phyloP scores from a whole-genome alignment of 2,888 invertebrate species.

The Aradus depressus region DNA sequence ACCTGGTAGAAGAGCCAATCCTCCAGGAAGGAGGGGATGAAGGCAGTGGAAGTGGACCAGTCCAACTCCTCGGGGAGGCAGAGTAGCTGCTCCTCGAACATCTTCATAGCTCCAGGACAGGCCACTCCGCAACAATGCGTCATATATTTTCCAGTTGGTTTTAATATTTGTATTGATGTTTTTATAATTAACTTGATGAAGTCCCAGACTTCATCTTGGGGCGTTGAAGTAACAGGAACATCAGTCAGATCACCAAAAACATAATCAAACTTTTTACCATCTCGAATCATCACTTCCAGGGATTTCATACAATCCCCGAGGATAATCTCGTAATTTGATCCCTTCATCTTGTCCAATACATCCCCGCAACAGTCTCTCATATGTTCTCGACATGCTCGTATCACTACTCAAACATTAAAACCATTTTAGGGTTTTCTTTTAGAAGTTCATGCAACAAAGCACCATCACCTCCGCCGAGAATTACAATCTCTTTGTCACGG shows the following conservation, averaged over 20 bases:
- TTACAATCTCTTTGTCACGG: slow-evolving; percentile 77
- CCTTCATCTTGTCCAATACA: slow-evolving; percentile 64
- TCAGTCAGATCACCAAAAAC: slow-evolving; percentile 90
- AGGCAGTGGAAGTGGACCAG: slow-evolving; percentile 62
- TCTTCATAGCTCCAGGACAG: slow-evolving; percentile 60
- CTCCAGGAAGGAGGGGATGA: slow-evolving; percentile 83
- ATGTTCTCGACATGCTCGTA: slow-evolving; percentile 74
- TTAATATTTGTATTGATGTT: slow-evolving; percentile 67
- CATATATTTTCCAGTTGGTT: slow-evolving; percentile 75
- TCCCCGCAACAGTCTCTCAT: slow-evolving; percentile 78
- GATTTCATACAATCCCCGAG: slow-evolving; percentile 81
- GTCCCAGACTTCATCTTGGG: slow-evolving; percentile 76
- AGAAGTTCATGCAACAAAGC: slow-evolving; percentile 78
- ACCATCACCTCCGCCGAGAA: slow-evolving; percentile 93
- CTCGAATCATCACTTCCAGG: slow-evolving; percentile 63
- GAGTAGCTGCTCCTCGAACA: slow-evolving; percentile 66
- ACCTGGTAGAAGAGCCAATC: slow-evolving; percentile 85
- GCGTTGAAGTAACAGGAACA: slow-evolving; percentile 73
- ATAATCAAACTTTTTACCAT: slow-evolving; percentile 74
- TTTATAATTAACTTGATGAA: slow-evolving; percentile 74
- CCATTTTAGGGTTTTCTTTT: slow-evolving; percentile 78
- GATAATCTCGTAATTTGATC: slow-evolving; percentile 76
- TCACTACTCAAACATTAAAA: slow-evolving; percentile 88
- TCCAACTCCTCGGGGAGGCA: slow-evolving; percentile 59
- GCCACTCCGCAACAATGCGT: slow-evolving; percentile 81